A percentile compares a stretch with the other conserved stretches of the same genome.
Evolutionary conservation across 2,113 vertebrate species (phyloP).

Genomic region (Hyla sarda): DNA sequence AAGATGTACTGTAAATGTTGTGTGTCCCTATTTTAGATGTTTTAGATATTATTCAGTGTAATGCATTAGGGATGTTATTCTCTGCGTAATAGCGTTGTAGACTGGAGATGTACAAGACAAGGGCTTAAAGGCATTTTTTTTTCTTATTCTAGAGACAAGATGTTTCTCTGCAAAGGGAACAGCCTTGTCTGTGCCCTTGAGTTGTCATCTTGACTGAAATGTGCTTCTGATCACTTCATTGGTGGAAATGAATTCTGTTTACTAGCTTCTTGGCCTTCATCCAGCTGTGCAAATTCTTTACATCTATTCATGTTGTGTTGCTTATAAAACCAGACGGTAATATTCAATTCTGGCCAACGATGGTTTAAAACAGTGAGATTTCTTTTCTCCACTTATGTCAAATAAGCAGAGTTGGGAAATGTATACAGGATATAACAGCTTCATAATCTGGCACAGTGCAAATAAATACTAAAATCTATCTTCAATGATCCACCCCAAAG

Average conservation of each 20-base stretch:
- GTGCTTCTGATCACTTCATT: slow-evolving; percentile 54
- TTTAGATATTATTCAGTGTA: neutral
- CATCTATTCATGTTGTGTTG: slow-evolving; percentile 43
- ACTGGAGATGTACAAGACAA: slow-evolving; percentile 35
- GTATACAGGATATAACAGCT: neutral
- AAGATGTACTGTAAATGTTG: neutral
- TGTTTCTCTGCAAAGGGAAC: neutral
- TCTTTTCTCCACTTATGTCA: neutral
- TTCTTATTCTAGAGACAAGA: slow-evolving; percentile 45
- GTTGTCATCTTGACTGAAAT: slow-evolving; percentile 49
- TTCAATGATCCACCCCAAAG: too few relatives aligned
- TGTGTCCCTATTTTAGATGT: neutral
- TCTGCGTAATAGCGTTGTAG: neutral
- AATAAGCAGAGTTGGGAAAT: neutral
- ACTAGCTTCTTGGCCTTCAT: slow-evolving; percentile 54
- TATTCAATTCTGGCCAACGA: slow-evolving; percentile 5
- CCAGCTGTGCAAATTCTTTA: slow-evolving; percentile 41
- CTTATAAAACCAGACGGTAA: slow-evolving; percentile 29
- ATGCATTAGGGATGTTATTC: neutral
- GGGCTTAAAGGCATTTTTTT: slow-evolving; percentile 36
- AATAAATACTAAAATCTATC: too few relatives aligned
- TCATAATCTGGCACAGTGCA: neutral
- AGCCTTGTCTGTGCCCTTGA: slow-evolving; percentile 43
- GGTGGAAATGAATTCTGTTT: slow-evolving; percentile 50
- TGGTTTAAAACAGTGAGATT: slow-evolving; percentile 1